Conservation (phyloP, 2,113 vertebrate species). For the Erpornis zantholeuca region DNA sequence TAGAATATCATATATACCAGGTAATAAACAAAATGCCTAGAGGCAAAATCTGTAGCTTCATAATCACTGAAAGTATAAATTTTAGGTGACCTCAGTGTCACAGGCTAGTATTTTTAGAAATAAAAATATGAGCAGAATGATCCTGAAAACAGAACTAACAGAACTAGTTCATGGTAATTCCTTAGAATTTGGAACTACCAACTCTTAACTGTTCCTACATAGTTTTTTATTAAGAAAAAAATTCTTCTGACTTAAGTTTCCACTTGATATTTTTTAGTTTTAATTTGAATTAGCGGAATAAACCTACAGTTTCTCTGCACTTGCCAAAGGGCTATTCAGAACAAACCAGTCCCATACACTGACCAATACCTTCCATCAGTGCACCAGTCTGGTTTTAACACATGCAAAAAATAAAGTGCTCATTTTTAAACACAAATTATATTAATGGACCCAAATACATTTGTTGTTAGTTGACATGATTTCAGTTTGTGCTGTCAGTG, state of each 20-base stretch:
- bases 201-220: background rate
- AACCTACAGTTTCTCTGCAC: background rate
- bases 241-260: background rate
- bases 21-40: background rate
- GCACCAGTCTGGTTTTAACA: background rate
- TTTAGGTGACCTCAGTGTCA: background rate
- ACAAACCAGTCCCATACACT: background rate
- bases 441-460: background rate
- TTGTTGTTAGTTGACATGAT: background rate
- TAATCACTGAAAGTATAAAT: background rate
- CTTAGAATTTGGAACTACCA: background rate
- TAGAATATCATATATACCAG: background rate
- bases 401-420: background rate
- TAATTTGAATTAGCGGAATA: background rate
- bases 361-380: background rate
- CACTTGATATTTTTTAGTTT: background rate
- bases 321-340: background rate
- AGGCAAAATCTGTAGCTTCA: background rate
- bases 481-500: background rate
- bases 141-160: background rate
- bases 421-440: background rate
- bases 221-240: background rate
- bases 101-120: background rate
- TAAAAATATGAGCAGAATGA: background rate
- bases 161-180: background rate